phyloP scores from a whole-genome alignment of 1,140 invertebrate species.

The Wasmannia auropunctata region DNA sequence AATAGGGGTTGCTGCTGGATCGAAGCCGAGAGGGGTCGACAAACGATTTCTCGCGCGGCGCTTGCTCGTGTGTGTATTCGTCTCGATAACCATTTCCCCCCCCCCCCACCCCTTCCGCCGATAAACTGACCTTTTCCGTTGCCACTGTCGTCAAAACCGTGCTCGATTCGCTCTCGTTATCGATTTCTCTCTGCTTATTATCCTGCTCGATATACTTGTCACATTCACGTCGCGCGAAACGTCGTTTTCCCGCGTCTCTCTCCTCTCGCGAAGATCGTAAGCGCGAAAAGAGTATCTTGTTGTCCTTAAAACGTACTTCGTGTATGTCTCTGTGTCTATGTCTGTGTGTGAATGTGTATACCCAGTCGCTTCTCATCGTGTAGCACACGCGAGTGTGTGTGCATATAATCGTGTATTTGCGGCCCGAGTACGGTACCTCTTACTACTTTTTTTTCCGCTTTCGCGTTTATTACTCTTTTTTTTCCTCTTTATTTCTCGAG shows the following conservation, averaged over 20 bases:
- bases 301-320: slow-evolving; percentile 9
- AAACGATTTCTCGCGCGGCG: slow-evolving; percentile 30
- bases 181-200: not conserved
- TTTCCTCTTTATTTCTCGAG: slow-evolving; percentile 76
- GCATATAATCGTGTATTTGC: slow-evolving; percentile 6
- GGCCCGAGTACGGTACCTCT: slow-evolving; percentile 3
- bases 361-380: not conserved
- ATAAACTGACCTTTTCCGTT: slow-evolving; percentile 31
- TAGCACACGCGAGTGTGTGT: not conserved
- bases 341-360: not conserved
- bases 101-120: slow-evolving; percentile 1
- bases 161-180: not conserved
- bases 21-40: slow-evolving; percentile 51
- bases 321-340: not conserved
- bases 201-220: slow-evolving; percentile 24
- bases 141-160: not conserved
- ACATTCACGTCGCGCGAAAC: not conserved
- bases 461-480: slow-evolving; percentile 66
- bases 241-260: not conserved
- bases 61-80: not conserved
- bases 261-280: slow-evolving; percentile 13
- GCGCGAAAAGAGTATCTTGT: not conserved
- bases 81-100: slow-evolving; percentile 22
- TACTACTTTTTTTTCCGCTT: slow-evolving; percentile 31
- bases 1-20: slow-evolving; percentile 36